These are phyloP conservation scores for Epinotia demarniana DNA, from an alignment of 2,888 invertebrate genomes.

Conservation along the genomic window DNA sequence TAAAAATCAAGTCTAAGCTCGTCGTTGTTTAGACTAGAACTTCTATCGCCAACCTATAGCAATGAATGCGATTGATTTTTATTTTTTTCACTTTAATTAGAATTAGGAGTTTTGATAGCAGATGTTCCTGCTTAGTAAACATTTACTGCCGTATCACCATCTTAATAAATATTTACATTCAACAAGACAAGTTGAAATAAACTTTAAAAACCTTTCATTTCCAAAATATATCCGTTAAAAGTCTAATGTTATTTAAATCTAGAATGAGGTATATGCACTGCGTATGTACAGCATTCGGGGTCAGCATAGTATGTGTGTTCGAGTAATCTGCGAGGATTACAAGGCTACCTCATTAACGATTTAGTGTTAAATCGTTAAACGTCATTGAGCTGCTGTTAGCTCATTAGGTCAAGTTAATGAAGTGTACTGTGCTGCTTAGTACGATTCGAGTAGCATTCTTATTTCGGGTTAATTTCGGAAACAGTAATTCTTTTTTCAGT, in stretches of 20 bases:
- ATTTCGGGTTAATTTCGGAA: too few relatives aligned
- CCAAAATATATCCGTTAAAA: too few relatives aligned
- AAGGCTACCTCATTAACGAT: constrained; percentile 29
- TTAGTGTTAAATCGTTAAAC: constrained; percentile 21
- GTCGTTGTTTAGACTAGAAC: too few relatives aligned
- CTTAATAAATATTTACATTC: not conserved
- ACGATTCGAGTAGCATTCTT: not conserved
- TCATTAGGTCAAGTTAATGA: constrained; percentile 32
- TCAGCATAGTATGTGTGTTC: not conserved
- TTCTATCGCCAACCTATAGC: too few relatives aligned
- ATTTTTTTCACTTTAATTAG: too few relatives aligned
- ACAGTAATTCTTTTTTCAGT: too few relatives aligned
- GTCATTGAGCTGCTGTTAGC: constrained; percentile 12
- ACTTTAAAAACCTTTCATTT: not conserved
- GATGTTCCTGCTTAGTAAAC: too few relatives aligned
- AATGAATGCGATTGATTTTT: too few relatives aligned
- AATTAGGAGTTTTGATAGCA: too few relatives aligned
- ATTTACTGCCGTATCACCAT: not conserved
- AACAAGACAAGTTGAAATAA: not conserved
- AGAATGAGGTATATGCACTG: too few relatives aligned
- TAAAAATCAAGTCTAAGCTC: too few relatives aligned
- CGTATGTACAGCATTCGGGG: not conserved
- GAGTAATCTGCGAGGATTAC: constrained; percentile 13
- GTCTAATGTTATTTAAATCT: too few relatives aligned
- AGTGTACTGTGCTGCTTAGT: not conserved